phyloP scores from a whole-genome alignment of 2,113 vertebrate genomes.

The Pimephales promelas region DNA sequence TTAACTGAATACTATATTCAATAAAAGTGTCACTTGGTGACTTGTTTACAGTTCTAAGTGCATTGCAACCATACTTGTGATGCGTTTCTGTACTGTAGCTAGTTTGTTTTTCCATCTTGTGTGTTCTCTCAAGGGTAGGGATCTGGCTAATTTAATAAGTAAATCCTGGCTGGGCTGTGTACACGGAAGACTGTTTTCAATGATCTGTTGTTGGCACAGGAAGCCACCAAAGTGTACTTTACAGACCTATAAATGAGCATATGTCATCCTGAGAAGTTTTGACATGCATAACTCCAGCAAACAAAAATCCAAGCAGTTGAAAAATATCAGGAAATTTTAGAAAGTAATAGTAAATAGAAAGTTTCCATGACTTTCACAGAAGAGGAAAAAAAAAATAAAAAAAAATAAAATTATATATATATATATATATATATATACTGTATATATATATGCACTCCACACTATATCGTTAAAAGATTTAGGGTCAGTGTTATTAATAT shows the following conservation, averaged over 20 bases:
- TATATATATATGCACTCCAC: neutral
- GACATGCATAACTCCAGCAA: neutral
- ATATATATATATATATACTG: too few species aligned
- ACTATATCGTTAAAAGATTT: neutral
- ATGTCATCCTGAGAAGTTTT: neutral
- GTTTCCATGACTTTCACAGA: too few species aligned
- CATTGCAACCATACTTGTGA: neutral
- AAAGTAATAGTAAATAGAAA: too few species aligned
- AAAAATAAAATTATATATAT: too few species aligned
- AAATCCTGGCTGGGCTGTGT: neutral
- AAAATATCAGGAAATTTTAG: neutral
- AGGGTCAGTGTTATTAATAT: too few species aligned
- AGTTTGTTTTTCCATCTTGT: slow-evolving; percentile 16
- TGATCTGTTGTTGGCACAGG: slow-evolving; percentile 9
- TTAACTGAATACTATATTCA: neutral
- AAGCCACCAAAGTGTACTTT: neutral
- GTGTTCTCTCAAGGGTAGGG: slow-evolving; percentile 2
- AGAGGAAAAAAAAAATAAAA: too few species aligned
- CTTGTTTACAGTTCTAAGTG: neutral
- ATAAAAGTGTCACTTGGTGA: neutral
- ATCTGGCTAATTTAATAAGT: slow-evolving; percentile 36
- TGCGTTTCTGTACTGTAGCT: neutral
- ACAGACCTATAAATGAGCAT: neutral
- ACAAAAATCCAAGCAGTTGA: neutral
- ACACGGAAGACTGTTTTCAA: neutral